phyloP scores from a whole-genome alignment of 2,888 invertebrate species.

The Orgyia antiqua region DNA sequence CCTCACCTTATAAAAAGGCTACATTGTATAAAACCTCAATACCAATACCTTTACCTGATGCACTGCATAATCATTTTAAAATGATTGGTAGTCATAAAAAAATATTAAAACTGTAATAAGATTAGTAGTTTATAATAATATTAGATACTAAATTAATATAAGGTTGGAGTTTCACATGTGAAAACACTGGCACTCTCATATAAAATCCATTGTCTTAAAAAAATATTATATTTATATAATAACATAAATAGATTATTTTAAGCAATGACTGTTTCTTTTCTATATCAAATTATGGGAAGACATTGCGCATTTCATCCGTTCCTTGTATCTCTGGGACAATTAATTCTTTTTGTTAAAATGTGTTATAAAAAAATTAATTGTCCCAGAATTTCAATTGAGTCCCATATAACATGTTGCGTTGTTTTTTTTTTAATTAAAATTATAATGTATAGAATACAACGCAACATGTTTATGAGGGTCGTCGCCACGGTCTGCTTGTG shows the following conservation, averaged over 20 bases:
- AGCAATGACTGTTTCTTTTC: constrained; percentile 69
- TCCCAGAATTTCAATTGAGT: constrained; percentile 58
- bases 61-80: constrained; percentile 60
- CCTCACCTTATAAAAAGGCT: constrained; percentile 67
- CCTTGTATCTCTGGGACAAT: constrained; percentile 67
- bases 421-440: constrained; percentile 20
- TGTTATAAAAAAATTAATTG: constrained; percentile 45
- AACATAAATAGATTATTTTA: constrained; percentile 68
- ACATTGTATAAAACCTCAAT: constrained; percentile 49
- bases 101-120: constrained; percentile 55
- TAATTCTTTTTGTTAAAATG: constrained; percentile 38
- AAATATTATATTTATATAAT: constrained; percentile 63
- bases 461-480: constrained; percentile 47
- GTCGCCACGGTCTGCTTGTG: constrained; percentile 12
- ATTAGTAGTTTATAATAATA: constrained; percentile 75
- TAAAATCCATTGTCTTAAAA: constrained; percentile 53
- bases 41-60: constrained; percentile 67
- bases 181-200: constrained; percentile 77
- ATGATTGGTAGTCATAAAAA: constrained; percentile 46
- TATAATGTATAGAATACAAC: constrained; percentile 34
- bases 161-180: constrained; percentile 76
- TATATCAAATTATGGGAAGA: constrained; percentile 77
- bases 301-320: constrained; percentile 79
- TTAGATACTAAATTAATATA: constrained; percentile 68
- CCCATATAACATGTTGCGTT: constrained; percentile 60